phyloP scores from a whole-genome alignment of 2,113 vertebrate species.

The Pterocles gutturalis region DNA sequence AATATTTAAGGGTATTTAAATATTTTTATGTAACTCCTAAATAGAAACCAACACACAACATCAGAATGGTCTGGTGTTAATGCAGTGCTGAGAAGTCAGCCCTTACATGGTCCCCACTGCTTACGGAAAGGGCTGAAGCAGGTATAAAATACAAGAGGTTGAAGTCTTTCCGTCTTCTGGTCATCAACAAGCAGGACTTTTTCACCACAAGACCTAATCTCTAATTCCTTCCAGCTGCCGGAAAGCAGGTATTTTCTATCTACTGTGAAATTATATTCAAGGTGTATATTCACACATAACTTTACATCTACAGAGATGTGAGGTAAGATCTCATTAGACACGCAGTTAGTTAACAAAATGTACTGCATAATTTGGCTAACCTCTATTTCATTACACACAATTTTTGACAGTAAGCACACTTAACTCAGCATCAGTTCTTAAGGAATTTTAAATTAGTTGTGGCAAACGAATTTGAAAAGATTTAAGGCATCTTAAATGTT shows the following conservation, averaged over 20 bases:
- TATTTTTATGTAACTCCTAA: neutral
- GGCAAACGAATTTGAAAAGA: neutral
- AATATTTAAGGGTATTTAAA: neutral
- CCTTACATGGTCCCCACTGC: neutral
- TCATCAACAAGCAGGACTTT: neutral
- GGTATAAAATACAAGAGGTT: neutral
- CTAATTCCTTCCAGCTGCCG: neutral
- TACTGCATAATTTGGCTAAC: neutral
- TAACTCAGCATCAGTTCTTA: neutral
- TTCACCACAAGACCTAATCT: neutral
- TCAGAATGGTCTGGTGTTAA: neutral
- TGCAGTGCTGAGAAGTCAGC: neutral
- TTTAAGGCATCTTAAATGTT: neutral
- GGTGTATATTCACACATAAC: neutral
- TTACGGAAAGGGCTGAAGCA: neutral
- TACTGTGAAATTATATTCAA: neutral
- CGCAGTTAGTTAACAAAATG: neutral
- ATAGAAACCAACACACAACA: neutral
- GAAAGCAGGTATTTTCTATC: neutral
- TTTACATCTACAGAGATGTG: neutral
- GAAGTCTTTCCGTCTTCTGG: neutral
- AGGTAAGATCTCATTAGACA: neutral
- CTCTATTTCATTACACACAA: neutral
- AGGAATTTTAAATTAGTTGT: neutral
- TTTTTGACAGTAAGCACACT: neutral